Evolutionary conservation across 1,140 invertebrate genomes (phyloP), one percentile per base, ranked within the genome.

Genomic region (Lepidostoma basale): DNA sequence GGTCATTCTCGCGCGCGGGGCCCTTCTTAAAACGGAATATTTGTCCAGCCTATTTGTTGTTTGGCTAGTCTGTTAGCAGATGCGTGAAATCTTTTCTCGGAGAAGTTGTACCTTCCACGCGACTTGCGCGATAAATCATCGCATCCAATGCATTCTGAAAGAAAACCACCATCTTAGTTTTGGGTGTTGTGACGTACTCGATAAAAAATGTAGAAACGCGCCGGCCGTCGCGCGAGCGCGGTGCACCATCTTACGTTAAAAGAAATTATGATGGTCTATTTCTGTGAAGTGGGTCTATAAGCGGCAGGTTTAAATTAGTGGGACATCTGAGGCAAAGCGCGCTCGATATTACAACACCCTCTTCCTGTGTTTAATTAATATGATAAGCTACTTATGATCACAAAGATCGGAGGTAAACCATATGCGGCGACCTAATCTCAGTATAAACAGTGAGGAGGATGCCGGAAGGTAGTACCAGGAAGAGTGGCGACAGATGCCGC

Each of bases 401-500:
- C 36, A 23, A 42, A 60, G 56, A 60, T 60, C 39, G 45, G 64
- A 67, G 52, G 52, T 47, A 49, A 68, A 62, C 30, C 66, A 62
- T 45, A 47, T 26, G 66, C 44, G 26, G 20, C 18, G 44, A 47
- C 36, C 39, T 49, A 68, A 62, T 47, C 56, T 60, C 40, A 39
- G 26, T 47, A 47, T 62, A 49, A 36, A 49, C 45, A 56, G n/a
- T 9, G 5, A 20, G 20, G 66, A 62, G 20, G 54, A 39, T 36
- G 25, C 36, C 40, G 62, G 70, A 65, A 72, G 64, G 44, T 52
- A 14, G 62, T 42, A 33, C 36, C 60, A 44, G 67, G 67, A 65
- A 64, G 67, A 49, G 25, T 58, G 58, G 64, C 47, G 70, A 73
- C 67, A 69, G 71, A 73, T 67, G 71, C 42, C 56, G 42, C 22